Evolutionary conservation across 2,888 invertebrate species (phyloP), one percentile per base, ranked within the genome.

Genomic region (Drosophila sordidula): DNA sequence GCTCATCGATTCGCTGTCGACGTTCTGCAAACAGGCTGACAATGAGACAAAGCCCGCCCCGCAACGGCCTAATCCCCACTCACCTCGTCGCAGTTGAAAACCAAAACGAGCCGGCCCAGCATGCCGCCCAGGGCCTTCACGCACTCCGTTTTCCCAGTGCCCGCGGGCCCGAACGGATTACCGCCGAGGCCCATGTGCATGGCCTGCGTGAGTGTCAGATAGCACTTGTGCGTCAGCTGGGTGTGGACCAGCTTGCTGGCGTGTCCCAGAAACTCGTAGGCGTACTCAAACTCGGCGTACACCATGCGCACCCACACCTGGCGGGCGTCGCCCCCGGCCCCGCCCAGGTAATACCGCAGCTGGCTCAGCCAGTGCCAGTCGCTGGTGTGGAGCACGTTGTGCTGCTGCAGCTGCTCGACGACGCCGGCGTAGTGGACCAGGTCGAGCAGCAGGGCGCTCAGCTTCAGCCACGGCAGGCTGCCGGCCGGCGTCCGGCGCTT

Each of bases 121-220:
- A 98, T 94, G 4, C 95, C 94, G 0, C 98, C 98, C 6, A 99
- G 93, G 1, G 98, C 98, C 93, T 99, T 99, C 0, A 99, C 98
- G 22, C 98, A 98, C 92, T 99, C 99, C 0, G 99, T 99, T 93
- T 99, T 99, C 0, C 99, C 99, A 0, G 99, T 99, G 58, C 99
- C 99, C 18, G 99, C 99, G 1, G 99, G 99, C 0, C 99, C 99
- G 88, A 99, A 99, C 0, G 99, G 99, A 93, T 99, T 99, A 8
- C 99, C 99, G 62, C 99, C 99, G 79, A 99, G 94, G 0, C 99
- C 99, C 92, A 99, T 95, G 89, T 97, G 96, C 95, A 99, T 96
- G 3, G 98, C 97, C 95, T 99, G 99, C 8, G 98, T 99, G 65
- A 99, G 93, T 44, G 99, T 98, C 62, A 99, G 94, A 92, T 99